Evolutionary conservation across 2,888 invertebrate species (phyloP).

Genomic region (Heliconius ethilla): DNA sequence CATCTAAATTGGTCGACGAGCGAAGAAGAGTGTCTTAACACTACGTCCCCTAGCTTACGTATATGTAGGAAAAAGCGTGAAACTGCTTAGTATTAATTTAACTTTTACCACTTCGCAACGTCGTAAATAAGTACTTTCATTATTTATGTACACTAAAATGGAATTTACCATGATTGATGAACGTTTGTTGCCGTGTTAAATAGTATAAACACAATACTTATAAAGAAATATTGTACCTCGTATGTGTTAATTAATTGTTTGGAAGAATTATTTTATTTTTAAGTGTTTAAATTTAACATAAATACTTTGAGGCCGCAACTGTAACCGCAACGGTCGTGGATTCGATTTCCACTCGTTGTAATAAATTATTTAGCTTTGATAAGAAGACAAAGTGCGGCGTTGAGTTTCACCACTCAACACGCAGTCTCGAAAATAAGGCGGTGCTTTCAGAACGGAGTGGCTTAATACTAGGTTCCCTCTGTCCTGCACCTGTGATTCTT

Average conservation of each 20-base stretch:
- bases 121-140: background rate
- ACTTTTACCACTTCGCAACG: background rate
- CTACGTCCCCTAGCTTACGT: background rate
- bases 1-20: background rate
- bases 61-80: background rate
- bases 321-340: background rate
- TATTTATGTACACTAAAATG: slow-evolving; percentile 4
- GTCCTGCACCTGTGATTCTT: too few species aligned
- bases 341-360: background rate
- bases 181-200: background rate
- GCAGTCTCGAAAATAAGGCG: background rate
- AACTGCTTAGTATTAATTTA: background rate
- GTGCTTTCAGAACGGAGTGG: too few species aligned
- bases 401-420: background rate
- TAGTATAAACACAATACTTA: slow-evolving; percentile 5
- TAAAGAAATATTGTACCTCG: slow-evolving; percentile 3
- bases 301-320: too few species aligned
- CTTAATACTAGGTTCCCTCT: too few species aligned
- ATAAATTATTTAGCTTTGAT: background rate
- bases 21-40: background rate
- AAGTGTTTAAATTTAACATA: background rate
- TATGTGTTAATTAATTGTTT: slow-evolving; percentile 14
- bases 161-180: slow-evolving; percentile 30
- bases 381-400: background rate
- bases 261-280: background rate